Base-by-base conservation (phyloP, 92 coral and sea anemone species). In the Umimayanthus kanabou region DNA sequence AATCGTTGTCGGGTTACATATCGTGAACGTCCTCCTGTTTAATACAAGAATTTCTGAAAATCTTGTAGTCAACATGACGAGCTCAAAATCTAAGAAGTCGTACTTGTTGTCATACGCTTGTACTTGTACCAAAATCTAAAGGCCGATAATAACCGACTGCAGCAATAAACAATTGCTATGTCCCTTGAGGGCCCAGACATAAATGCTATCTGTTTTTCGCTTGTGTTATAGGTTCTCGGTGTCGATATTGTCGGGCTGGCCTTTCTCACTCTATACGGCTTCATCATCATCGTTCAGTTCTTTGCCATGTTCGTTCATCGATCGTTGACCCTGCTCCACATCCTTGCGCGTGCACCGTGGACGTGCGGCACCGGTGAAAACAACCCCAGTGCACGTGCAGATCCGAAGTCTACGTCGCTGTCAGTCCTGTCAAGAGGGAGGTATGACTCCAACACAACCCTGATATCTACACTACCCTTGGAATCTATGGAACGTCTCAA, bases 271-370 rank as follows among this genome's bases (percentile, higher is more conserved):
- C 88, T 90, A 5, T 90, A 74, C 55, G 92, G 92, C 43, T 57
- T 90, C 65, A 81, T 90, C 73, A 39, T 90, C 43, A 45, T 49
- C n/a, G 64, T 90, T 20, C 92, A 90, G 43, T 90, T 90, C 67
- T 45, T 90, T 4, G 85, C 92, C 37, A 90, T 90, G 92, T 43
- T 86, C 7, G 61, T 88, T 87, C 92, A 90, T 81, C 92, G 92
- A 2, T 61, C 86, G 0, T 55, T 85, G 42, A 90, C 92, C 58
- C 14, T 82, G 33, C 85, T 77, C n/a, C 92, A 90, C 65, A 49
- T 90, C 39, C 45, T 90, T 22, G 92, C 92, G 30, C 92, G 92
- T 64, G 92, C 92, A 77, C 92, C 92, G 5, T 90, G 86, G 86
- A 82, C 77, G 15, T 82, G 86, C 42, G 86, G 86, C 1, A 82